These are phyloP conservation scores for Acipenser transmontanus DNA, from an alignment of 2,797 vertebrate species.

Conservation along the genomic window DNA sequence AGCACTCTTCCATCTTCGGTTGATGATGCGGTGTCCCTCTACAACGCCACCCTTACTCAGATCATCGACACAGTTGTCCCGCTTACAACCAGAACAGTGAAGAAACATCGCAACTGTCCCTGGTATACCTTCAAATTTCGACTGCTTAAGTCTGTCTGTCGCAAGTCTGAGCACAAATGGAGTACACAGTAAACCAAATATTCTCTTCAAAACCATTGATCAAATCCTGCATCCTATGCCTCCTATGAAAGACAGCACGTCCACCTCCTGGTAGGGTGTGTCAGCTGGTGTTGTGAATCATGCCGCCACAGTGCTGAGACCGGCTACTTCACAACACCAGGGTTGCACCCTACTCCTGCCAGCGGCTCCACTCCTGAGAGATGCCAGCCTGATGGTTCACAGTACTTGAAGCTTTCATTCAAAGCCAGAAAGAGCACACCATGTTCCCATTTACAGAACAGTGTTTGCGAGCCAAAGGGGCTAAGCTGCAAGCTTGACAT, in stretches of 20 bases:
- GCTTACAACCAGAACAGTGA: too few species aligned
- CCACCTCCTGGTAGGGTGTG: conserved; percentile 61
- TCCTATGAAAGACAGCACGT: neutral
- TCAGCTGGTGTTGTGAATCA: conserved; percentile 99
- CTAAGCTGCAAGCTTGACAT: neutral
- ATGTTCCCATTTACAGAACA: neutral
- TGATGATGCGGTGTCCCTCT: too few species aligned
- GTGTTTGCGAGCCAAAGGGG: neutral
- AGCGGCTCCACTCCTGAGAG: neutral
- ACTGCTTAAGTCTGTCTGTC: too few species aligned
- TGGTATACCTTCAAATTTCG: too few species aligned
- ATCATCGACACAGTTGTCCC: too few species aligned
- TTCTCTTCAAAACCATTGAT: too few species aligned
- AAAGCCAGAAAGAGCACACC: neutral
- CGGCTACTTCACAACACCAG: conserved; percentile 99
- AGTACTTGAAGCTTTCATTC: too few species aligned
- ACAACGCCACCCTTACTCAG: too few species aligned
- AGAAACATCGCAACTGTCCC: too few species aligned
- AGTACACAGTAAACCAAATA: too few species aligned
- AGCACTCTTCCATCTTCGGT: too few species aligned
- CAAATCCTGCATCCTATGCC: neutral
- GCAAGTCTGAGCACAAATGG: too few species aligned
- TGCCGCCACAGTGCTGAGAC: conserved; percentile 77
- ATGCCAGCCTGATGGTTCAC: rapidly evolving
- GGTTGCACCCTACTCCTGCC: conserved; percentile 68